Evolutionary conservation across 2,113 vertebrate genomes (phyloP).

Genomic region (Thinocorus orbignyianus): DNA sequence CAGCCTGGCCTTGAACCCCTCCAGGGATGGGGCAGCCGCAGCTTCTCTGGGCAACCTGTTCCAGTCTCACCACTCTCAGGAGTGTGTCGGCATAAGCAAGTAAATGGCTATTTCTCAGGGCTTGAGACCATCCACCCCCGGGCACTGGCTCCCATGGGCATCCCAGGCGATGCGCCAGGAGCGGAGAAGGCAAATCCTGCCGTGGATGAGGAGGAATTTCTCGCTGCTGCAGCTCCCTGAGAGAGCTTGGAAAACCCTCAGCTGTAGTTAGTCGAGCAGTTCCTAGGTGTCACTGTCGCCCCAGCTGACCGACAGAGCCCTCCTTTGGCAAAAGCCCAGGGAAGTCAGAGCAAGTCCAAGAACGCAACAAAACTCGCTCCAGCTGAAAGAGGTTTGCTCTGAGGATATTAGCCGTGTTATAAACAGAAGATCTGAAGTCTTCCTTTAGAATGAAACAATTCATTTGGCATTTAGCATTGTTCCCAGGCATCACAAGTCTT

Average conservation of each 20-base stretch:
- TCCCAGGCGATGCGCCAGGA: accelerated
- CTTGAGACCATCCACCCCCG: background rate
- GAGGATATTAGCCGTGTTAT: background rate
- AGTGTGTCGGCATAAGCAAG: background rate
- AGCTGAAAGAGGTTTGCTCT: background rate
- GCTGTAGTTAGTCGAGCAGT: background rate
- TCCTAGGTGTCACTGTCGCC: constrained; percentile 62
- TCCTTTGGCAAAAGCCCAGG: background rate
- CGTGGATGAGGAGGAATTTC: background rate
- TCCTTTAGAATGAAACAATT: background rate
- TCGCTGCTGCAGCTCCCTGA: background rate
- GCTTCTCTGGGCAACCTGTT: too few species aligned
- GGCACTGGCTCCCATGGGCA: accelerated
- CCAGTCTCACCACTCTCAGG: background rate
- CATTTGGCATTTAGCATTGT: background rate
- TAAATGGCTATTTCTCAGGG: background rate
- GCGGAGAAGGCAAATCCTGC: background rate
- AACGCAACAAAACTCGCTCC: background rate
- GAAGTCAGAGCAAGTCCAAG: background rate
- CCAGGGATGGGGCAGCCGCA: too few species aligned
- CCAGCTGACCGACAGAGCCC: background rate
- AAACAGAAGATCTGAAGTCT: background rate
- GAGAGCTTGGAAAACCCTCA: accelerated
- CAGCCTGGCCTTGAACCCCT: too few species aligned
- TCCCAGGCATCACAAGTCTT: background rate